A percentile compares a stretch with the other conserved stretches of the same genome.
Evolutionary conservation across 2,888 invertebrate species (phyloP).

Genomic region (Arctia plantaginis): DNA sequence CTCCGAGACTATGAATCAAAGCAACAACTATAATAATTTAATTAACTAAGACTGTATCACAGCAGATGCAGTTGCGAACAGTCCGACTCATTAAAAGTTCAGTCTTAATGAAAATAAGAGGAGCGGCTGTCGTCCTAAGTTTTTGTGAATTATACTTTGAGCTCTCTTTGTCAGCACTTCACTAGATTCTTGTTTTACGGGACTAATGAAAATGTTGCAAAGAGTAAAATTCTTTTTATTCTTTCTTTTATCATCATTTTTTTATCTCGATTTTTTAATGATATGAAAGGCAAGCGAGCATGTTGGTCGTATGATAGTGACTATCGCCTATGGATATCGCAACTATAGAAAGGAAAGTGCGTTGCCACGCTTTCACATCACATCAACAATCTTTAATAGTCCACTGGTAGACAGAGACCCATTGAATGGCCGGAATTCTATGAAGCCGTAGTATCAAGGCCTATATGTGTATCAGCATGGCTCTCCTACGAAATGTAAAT

Average conservation of each 20-base stretch:
- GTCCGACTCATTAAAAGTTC: conserved; percentile 48
- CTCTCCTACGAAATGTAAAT: too few relatives aligned
- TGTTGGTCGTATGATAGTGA: background rate
- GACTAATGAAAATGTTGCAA: conserved; percentile 10
- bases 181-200: conserved; percentile 9
- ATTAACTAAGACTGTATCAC: conserved; percentile 46
- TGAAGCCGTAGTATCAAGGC: too few relatives aligned
- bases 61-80: conserved; percentile 44
- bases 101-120: conserved; percentile 45
- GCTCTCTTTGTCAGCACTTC: conserved; percentile 30
- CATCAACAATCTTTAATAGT: too few relatives aligned
- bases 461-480: too few relatives aligned
- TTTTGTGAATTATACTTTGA: conserved; percentile 38
- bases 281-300: background rate
- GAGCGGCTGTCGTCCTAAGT: conserved; percentile 33
- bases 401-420: too few relatives aligned
- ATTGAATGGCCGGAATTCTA: too few relatives aligned
- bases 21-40: conserved; percentile 44
- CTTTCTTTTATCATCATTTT: too few relatives aligned
- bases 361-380: too few relatives aligned
- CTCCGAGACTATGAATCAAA: conserved; percentile 20
- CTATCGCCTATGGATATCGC: too few relatives aligned
- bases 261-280: background rate
- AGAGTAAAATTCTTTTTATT: background rate
- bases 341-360: too few relatives aligned